Evolutionary conservation across 2,113 vertebrate genomes (phyloP).

Genomic region (Mungos mungo): DNA sequence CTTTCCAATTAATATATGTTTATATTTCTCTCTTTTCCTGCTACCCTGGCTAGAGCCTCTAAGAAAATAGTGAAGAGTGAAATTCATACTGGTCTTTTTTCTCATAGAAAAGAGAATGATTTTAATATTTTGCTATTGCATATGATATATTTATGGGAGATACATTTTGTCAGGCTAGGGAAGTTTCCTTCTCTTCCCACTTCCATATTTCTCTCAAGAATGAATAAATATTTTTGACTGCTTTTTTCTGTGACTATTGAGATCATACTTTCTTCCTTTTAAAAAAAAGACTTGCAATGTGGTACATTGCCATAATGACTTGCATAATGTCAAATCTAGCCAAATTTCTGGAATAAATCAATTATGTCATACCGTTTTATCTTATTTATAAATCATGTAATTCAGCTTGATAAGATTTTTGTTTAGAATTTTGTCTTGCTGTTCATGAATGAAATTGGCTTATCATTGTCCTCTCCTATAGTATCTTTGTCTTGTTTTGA

Average conservation of each 20-base stretch:
- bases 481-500: background rate
- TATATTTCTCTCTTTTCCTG: background rate
- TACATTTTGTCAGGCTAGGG: background rate
- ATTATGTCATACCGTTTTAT: background rate
- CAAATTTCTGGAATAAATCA: conserved; percentile 19
- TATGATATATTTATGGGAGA: background rate
- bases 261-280: background rate
- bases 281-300: background rate
- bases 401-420: background rate
- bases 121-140: background rate
- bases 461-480: background rate
- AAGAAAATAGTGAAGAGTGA: background rate
- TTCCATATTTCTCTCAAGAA: background rate
- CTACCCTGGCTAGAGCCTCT: background rate
- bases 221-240: background rate
- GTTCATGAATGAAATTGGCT: background rate
- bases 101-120: conserved; percentile 27
- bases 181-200: background rate
- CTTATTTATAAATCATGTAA: background rate
- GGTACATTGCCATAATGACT: background rate
- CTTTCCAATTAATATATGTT: background rate
- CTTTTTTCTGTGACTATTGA: background rate
- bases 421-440: background rate
- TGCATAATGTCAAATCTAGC: background rate
- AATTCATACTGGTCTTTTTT: background rate